Base-by-base conservation (phyloP, 2,113 vertebrate genomes). In the Glareola pratincola region DNA sequence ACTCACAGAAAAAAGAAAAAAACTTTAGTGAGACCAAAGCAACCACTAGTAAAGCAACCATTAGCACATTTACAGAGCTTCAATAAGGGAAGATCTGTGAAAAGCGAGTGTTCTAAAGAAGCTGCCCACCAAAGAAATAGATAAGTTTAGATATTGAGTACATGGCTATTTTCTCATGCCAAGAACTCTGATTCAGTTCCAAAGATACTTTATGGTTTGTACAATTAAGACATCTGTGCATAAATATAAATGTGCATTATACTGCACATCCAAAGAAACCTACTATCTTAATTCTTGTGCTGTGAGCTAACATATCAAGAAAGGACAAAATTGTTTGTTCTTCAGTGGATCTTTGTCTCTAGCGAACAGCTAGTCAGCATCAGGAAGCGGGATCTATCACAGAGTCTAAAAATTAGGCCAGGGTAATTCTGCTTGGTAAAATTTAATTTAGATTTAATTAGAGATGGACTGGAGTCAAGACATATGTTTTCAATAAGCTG, bases 391-490 rank as follows among this genome's bases (percentile, higher is more conserved):
- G 48, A 86, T 95, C 80, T 94, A 92, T 86, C 71, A 85, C 39
- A 48, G 24, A 47, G 37, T 26, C 1, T 18, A 83, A 94, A 95
- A 92, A 86, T 56, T 90, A 86, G 87, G 34, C 34, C 57, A 66
- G 80, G 53, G 83, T 45, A 95, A 94, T 96, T 95, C 67, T 84
- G 9, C 32, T 75, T 2, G 3, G 74, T 69, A 59, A 94, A 96
- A 86, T 95, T 95, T 91, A 96, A 97, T 97, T 97, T 96, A 95
- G 93, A 96, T 97, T 92, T 97, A 97, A 95, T 97, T 97, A 94
- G 63, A 85, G 95, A 94, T 93, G 94, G 69, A 73, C 19, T 57
- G 41, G 22, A 95, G 56, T 91, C 59, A 86, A 62, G 83, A 76
- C 23, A 27, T 36, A 53, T 34, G 76, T 67, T 67, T 88, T 30